phyloP scores from a whole-genome alignment of 2,888 invertebrate genomes.

The Thysanoteuthis rhombus region DNA sequence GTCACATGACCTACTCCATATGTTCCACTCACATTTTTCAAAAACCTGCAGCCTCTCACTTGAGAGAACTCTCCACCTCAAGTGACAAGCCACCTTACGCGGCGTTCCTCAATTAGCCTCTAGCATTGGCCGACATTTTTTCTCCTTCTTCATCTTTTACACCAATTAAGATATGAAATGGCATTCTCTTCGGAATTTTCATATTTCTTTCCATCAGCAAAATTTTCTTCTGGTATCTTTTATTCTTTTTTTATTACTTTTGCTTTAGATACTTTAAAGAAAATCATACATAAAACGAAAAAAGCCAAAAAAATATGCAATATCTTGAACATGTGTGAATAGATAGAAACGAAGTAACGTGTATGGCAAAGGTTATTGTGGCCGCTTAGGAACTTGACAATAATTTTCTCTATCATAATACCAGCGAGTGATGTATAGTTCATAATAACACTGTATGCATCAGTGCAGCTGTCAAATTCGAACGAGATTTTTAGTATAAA shows the following conservation, averaged over 20 bases:
- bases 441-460: no score
- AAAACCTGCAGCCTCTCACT: not conserved
- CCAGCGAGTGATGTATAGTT: no score
- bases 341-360: no score
- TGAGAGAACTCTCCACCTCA: not conserved
- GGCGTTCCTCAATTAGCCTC: not conserved
- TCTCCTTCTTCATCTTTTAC: not conserved
- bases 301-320: not conserved
- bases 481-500: no score
- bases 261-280: no score
- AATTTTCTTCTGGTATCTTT: not conserved
- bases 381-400: no score
- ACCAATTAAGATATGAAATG: not conserved
- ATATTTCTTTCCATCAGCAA: not conserved
- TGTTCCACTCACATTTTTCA: not conserved
- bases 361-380: no score
- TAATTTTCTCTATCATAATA: no score
- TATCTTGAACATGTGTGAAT: no score
- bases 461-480: no score
- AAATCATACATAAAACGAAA: not conserved
- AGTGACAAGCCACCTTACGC: not conserved
- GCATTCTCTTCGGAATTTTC: slow-evolving; percentile 12
- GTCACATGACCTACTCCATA: slow-evolving; percentile 12
- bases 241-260: not conserved
- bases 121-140: not conserved